Evolutionary conservation across 2,888 invertebrate species (phyloP).

Genomic region (Alitta virens): DNA sequence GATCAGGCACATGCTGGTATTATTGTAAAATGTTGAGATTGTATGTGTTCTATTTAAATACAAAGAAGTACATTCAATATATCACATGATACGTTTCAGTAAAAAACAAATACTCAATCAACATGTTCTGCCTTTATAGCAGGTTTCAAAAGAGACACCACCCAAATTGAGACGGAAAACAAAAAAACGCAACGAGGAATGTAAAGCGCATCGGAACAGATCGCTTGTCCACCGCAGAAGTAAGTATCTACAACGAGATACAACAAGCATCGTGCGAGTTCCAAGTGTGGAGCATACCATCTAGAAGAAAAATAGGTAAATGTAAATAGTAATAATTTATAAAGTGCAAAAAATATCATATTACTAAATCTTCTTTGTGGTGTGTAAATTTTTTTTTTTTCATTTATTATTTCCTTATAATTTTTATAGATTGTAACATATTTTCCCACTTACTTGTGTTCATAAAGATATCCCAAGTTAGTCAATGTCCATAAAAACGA

Average conservation of each 20-base stretch:
- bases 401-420: too few species aligned
- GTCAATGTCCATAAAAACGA: constrained; percentile 25
- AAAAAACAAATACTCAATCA: too few species aligned
- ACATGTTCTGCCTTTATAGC: too few species aligned
- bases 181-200: not conserved
- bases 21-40: too few species aligned
- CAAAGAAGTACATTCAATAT: too few species aligned
- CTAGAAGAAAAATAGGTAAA: constrained; percentile 19
- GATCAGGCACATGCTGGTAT: too few species aligned
- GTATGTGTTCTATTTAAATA: too few species aligned
- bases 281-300: constrained; percentile 29
- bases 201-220: not conserved
- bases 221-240: not conserved
- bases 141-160: not conserved
- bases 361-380: too few species aligned
- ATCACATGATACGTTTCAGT: too few species aligned
- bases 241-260: constrained; percentile 12
- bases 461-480: constrained; percentile 22
- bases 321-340: not conserved
- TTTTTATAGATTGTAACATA: too few species aligned
- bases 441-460: constrained; percentile 24
- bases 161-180: not conserved
- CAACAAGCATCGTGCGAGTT: constrained; percentile 31
- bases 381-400: too few species aligned
- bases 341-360: too few species aligned